A percentile compares a stretch with the other conserved stretches of the same genome.
Evolutionary conservation across 2,888 invertebrate genomes (phyloP).

Genomic region (Spialia ferax): DNA sequence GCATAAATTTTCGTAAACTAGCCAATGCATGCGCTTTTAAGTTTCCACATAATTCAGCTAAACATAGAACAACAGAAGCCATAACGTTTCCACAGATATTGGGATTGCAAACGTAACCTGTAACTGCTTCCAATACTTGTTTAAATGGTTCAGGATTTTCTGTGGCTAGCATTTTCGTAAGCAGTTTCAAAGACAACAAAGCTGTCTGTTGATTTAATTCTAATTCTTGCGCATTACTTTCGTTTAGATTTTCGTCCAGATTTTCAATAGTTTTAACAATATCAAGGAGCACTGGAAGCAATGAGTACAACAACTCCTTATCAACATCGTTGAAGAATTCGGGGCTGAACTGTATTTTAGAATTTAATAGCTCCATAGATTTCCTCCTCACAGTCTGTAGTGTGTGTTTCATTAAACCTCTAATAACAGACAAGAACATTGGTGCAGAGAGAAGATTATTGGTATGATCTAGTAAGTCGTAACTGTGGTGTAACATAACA

Average conservation of each 20-base stretch:
- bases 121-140: conserved; percentile 89
- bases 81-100: conserved; percentile 87
- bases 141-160: conserved; percentile 90
- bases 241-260: conserved; percentile 60
- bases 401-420: conserved; percentile 90
- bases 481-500: conserved; percentile 91
- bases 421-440: conserved; percentile 93
- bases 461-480: conserved; percentile 93
- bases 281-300: conserved; percentile 88
- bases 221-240: conserved; percentile 83
- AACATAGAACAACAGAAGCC: conserved; percentile 91
- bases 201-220: conserved; percentile 93
- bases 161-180: conserved; percentile 91
- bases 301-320: conserved; percentile 79
- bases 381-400: conserved; percentile 91
- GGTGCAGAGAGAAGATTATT: conserved; percentile 92
- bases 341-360: conserved; percentile 90
- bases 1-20: conserved; percentile 93
- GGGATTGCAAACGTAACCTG: conserved; percentile 85
- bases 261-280: conserved; percentile 85
- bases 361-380: conserved; percentile 94
- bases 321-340: conserved; percentile 87
- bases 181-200: conserved; percentile 92
- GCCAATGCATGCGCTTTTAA: conserved; percentile 92
- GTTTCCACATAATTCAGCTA: conserved; percentile 92